A percentile compares a stretch with the other conserved stretches of the same genome.
Evolutionary conservation across 1,140 invertebrate species (phyloP).

Genomic region (Acromyrmex charruanus): DNA sequence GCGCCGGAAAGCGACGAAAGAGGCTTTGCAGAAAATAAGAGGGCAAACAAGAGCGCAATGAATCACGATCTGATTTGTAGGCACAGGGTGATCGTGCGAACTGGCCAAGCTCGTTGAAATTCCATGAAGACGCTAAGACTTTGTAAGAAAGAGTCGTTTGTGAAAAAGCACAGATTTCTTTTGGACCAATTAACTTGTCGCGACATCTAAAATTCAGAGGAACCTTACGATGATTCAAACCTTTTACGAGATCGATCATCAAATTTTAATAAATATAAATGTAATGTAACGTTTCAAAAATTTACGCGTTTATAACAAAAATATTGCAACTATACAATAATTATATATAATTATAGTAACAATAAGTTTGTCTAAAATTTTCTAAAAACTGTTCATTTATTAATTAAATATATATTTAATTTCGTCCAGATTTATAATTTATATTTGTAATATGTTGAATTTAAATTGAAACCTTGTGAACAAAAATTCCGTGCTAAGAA

Average conservation of each 20-base stretch:
- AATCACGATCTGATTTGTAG: constrained; percentile 70
- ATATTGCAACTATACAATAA: not conserved
- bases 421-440: not conserved
- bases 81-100: constrained; percentile 51
- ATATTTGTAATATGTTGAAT: not conserved
- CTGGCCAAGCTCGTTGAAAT: constrained; percentile 63
- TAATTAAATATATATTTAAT: not conserved
- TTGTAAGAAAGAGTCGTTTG: constrained; percentile 52
- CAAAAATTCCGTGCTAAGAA: not conserved
- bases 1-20: constrained; percentile 1
- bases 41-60: constrained; percentile 59
- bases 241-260: not conserved
- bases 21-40: constrained; percentile 41
- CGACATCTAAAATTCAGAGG: not conserved
- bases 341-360: not conserved
- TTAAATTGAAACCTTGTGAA: not conserved
- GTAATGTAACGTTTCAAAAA: not conserved
- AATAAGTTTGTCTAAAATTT: not conserved
- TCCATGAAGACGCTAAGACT: constrained; percentile 55
- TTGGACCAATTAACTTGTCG: constrained; percentile 46
- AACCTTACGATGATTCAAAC: not conserved
- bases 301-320: not conserved
- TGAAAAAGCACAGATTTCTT: constrained; percentile 16
- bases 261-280: not conserved
- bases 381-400: not conserved